Evolutionary conservation across 2,888 invertebrate species (phyloP).

Genomic region (Abrostola triplasia): DNA sequence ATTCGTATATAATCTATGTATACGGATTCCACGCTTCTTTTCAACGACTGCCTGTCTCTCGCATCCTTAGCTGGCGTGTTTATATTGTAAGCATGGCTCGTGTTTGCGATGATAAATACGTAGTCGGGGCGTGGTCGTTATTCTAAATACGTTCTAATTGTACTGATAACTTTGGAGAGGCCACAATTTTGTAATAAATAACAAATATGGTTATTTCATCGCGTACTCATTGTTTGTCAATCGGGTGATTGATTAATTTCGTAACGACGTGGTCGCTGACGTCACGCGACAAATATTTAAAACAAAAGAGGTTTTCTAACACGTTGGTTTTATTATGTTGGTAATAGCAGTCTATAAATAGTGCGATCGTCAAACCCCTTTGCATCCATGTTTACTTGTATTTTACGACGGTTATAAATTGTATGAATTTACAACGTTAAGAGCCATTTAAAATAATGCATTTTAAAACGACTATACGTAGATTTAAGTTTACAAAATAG

Average conservation of each 20-base stretch:
- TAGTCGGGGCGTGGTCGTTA: conserved; percentile 33
- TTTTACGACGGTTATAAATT: conserved; percentile 50
- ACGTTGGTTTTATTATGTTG: conserved; percentile 35
- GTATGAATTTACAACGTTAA: conserved; percentile 33
- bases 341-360: conserved; percentile 32
- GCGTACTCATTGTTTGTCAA: conserved; percentile 22
- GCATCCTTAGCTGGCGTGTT: conserved; percentile 31
- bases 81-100: conserved; percentile 20
- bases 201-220: conserved; percentile 1
- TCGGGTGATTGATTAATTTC: conserved; percentile 16
- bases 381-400: conserved; percentile 27
- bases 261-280: conserved; percentile 18
- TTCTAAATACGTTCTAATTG: conserved; percentile 45
- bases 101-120: conserved; percentile 40
- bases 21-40: conserved; percentile 24
- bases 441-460: conserved; percentile 35
- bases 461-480: conserved; percentile 18
- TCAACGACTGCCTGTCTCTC: conserved; percentile 7
- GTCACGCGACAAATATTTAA: conserved; percentile 20
- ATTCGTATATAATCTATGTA: conserved; percentile 26
- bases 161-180: conserved; percentile 37
- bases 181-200: conserved; percentile 22
- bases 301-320: conserved; percentile 21
- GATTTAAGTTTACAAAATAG: conserved; percentile 16
- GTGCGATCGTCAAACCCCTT: conserved; percentile 24